These are phyloP conservation scores for Lepus oiostolus DNA, from an alignment of 2,797 vertebrate genomes.

Conservation along the genomic window DNA sequence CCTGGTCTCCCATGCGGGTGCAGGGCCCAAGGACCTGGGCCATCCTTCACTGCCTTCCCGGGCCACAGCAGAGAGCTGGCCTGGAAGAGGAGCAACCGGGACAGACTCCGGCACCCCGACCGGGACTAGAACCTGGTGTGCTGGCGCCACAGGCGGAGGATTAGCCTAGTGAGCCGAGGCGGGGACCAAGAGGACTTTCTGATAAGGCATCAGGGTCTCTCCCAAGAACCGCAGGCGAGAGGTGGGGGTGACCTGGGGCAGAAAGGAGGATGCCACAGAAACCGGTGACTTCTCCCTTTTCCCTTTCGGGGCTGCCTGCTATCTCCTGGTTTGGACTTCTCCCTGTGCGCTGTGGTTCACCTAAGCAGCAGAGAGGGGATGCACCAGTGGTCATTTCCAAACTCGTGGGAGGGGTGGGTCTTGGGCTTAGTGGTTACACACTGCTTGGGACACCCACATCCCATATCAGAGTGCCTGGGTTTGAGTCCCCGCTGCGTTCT, in stretches of 20 bases:
- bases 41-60: no score
- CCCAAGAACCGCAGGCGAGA: background rate
- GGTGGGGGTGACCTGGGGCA: background rate
- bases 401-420: background rate
- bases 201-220: background rate
- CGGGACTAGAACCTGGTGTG: no score
- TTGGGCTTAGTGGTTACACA: no score
- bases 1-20: no score
- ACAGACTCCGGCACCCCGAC: no score
- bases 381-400: slow-evolving; percentile 11
- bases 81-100: no score
- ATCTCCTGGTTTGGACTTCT: background rate
- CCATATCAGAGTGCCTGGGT: no score
- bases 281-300: background rate
- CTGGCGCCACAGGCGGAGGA: no score
- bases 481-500: no score
- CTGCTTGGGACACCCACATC: background rate
- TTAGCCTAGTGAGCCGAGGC: no score
- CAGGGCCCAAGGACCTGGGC: no score
- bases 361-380: background rate
- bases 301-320: background rate
- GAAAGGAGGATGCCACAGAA: background rate
- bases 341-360: background rate
- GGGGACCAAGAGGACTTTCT: background rate
- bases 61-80: no score